phyloP scores from a whole-genome alignment of 2,888 invertebrate species.

The Zootermopsis nevadensis region DNA sequence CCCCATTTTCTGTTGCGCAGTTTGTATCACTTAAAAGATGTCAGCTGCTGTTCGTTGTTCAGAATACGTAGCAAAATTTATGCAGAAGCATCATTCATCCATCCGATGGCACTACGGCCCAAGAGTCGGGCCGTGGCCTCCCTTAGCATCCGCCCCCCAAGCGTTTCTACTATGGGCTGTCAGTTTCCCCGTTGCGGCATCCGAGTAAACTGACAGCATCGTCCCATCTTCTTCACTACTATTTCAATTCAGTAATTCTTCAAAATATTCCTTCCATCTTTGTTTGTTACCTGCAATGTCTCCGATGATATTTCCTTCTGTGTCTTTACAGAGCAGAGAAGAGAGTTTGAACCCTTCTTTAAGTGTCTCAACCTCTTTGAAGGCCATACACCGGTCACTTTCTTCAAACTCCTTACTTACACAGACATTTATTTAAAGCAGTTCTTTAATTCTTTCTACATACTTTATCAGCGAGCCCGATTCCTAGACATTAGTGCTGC shows the following conservation, averaged over 20 bases:
- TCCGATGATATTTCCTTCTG: background rate
- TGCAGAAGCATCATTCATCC: too few species aligned
- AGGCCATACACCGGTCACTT: background rate
- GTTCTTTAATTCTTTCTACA: background rate
- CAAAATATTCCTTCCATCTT: background rate
- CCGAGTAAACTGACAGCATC: too few species aligned
- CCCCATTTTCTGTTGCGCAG: too few species aligned
- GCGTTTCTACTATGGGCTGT: too few species aligned
- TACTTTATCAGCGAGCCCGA: background rate
- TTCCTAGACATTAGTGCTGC: background rate
- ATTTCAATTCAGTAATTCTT: background rate
- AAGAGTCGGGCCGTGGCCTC: too few species aligned
- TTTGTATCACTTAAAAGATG: too few species aligned
- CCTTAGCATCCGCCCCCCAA: too few species aligned
- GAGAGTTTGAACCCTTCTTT: background rate
- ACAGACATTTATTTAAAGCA: background rate
- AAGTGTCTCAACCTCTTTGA: background rate
- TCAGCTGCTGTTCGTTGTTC: too few species aligned
- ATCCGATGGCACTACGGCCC: too few species aligned
- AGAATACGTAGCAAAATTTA: too few species aligned
- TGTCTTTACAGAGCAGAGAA: background rate
- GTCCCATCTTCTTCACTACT: background rate
- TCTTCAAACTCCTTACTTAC: background rate
- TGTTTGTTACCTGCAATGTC: background rate
- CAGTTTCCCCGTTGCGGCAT: too few species aligned